Evolutionary conservation across 2,113 vertebrate genomes (phyloP).

Genomic region (Heterotilapia buettikoferi): DNA sequence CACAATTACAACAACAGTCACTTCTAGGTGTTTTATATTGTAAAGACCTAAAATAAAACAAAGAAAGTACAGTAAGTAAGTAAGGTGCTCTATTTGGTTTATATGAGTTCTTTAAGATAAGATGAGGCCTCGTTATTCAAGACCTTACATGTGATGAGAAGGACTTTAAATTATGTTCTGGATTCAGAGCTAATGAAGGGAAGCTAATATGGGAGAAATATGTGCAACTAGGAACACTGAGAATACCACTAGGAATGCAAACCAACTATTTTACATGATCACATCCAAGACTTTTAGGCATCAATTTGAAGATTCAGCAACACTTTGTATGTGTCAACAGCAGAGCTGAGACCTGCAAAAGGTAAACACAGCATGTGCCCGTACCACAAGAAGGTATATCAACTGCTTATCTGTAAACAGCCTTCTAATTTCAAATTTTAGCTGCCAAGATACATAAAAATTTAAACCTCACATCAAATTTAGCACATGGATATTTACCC

Average conservation of each 20-base stretch:
- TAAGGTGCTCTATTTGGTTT: not conserved
- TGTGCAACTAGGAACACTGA: not conserved
- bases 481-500: not conserved
- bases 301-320: not conserved
- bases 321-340: not conserved
- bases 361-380: not conserved
- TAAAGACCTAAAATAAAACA: not conserved
- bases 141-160: not conserved
- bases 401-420: not conserved
- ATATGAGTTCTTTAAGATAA: not conserved
- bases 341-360: not conserved
- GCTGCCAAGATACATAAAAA: not conserved
- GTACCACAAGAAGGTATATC: not conserved
- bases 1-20: not conserved
- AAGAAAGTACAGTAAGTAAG: not conserved
- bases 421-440: not conserved
- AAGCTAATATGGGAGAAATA: not conserved
- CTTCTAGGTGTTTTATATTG: not conserved
- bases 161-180: not conserved
- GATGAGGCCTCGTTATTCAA: not conserved
- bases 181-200: not conserved
- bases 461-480: not conserved
- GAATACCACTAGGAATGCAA: not conserved
- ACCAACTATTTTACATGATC: not conserved
- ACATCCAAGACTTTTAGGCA: not conserved